Conservation (phyloP, 2,888 invertebrate genomes). For the Eulithis testata region DNA sequence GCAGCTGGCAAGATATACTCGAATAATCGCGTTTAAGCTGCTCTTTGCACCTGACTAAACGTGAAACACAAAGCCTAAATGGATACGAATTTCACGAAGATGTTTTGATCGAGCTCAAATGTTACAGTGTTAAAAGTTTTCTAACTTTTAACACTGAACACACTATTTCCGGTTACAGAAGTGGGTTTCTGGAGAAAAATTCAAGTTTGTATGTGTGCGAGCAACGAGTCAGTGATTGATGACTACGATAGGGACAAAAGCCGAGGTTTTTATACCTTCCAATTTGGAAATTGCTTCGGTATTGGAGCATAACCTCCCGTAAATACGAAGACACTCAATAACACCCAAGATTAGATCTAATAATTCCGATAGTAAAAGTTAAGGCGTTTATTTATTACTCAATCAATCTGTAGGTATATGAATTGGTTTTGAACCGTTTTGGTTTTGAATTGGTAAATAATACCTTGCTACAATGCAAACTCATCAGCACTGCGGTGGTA, state of each 20-base stretch:
- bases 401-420: not conserved
- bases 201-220: not conserved
- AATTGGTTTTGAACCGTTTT: not conserved
- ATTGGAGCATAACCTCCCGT: constrained; percentile 39
- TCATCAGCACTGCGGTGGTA: not conserved
- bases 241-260: constrained; percentile 43
- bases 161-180: not conserved
- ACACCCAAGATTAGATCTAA: not conserved
- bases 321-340: not conserved
- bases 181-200: not conserved
- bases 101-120: not conserved
- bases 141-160: too few relatives aligned
- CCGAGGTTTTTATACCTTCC: constrained; percentile 49
- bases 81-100: constrained; percentile 13
- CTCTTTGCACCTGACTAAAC: constrained; percentile 47
- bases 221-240: constrained; percentile 54
- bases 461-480: not conserved
- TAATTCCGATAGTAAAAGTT: not conserved
- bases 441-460: not conserved
- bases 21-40: constrained; percentile 48
- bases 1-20: constrained; percentile 41
- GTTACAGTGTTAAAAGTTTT: not conserved
- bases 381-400: not conserved
- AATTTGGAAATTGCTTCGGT: constrained; percentile 54
- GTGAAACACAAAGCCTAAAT: constrained; percentile 24